phyloP scores from a whole-genome alignment of 2,888 invertebrate species.

The Lepidonotus clava region DNA sequence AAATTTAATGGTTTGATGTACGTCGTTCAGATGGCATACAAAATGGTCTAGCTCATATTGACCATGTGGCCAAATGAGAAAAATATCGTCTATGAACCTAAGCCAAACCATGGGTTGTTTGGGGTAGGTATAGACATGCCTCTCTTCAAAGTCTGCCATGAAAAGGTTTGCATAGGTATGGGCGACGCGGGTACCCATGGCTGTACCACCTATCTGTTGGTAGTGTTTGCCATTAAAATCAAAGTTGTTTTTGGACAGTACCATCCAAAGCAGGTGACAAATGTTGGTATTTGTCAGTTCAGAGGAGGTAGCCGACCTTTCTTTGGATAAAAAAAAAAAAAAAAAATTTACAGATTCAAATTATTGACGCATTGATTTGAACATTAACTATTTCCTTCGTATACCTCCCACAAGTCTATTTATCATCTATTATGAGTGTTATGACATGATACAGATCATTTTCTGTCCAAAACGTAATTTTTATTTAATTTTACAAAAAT shows the following conservation, averaged over 20 bases:
- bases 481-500: too few relatives aligned
- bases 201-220: background rate
- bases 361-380: too few relatives aligned
- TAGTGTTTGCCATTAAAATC: constrained; percentile 32
- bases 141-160: constrained; percentile 5
- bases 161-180: background rate
- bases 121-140: background rate
- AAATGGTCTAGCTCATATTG: background rate
- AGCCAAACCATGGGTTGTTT: constrained; percentile 3
- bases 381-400: too few relatives aligned
- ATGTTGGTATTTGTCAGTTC: background rate
- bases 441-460: too few relatives aligned
- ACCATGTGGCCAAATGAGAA: constrained; percentile 23
- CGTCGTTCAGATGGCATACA: too few relatives aligned
- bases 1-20: too few relatives aligned
- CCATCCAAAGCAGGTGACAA: background rate
- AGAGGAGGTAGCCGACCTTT: background rate
- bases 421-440: too few relatives aligned
- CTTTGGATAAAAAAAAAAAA: too few relatives aligned
- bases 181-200: constrained; percentile 6
- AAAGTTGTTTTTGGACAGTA: constrained; percentile 27
- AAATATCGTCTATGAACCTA: constrained; percentile 39
- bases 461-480: too few relatives aligned
- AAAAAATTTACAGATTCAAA: too few relatives aligned
- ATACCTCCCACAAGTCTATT: too few relatives aligned